phyloP scores from a whole-genome alignment of 2,797 vertebrate species.

The Cottoperca gobio region DNA sequence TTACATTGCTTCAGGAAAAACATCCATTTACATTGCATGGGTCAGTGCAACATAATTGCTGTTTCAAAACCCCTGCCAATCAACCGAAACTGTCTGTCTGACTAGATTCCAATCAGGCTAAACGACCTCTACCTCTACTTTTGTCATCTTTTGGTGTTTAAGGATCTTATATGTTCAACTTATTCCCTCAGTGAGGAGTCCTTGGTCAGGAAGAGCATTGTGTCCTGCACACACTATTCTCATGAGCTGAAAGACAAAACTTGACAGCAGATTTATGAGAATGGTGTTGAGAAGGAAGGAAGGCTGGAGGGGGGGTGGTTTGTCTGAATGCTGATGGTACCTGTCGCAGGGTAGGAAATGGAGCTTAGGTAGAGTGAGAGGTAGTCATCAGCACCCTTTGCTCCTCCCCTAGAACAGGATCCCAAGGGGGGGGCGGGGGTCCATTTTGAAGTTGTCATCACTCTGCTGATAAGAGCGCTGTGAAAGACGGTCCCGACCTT shows the following conservation, averaged over 20 bases:
- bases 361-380: conserved; percentile 85
- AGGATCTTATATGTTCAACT: background rate
- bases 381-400: conserved; percentile 76
- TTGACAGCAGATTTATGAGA: conserved; percentile 38
- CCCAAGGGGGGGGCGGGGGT: conserved; percentile 25
- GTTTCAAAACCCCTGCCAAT: background rate
- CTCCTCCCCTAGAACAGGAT: conserved; percentile 73
- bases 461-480: conserved; percentile 76
- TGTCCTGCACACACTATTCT: conserved; percentile 13
- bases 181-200: background rate
- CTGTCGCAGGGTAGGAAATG: conserved; percentile 89
- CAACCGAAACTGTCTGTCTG: background rate
- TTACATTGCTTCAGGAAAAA: background rate
- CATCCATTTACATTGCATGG: background rate
- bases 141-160: conserved; percentile 2
- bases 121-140: background rate
- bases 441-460: conserved; percentile 84
- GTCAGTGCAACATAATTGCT: background rate
- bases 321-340: conserved; percentile 85
- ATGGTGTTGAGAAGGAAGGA: conserved; percentile 49
- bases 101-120: background rate
- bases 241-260: conserved; percentile 42
- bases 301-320: conserved; percentile 24
- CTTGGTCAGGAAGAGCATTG: background rate
- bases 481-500: conserved; percentile 65